Percentiles rank a stretch among this genome's conserved stretches.
Conservation (phyloP, 2,113 vertebrate genomes). For the Paracanthobrama guichenoti region DNA sequence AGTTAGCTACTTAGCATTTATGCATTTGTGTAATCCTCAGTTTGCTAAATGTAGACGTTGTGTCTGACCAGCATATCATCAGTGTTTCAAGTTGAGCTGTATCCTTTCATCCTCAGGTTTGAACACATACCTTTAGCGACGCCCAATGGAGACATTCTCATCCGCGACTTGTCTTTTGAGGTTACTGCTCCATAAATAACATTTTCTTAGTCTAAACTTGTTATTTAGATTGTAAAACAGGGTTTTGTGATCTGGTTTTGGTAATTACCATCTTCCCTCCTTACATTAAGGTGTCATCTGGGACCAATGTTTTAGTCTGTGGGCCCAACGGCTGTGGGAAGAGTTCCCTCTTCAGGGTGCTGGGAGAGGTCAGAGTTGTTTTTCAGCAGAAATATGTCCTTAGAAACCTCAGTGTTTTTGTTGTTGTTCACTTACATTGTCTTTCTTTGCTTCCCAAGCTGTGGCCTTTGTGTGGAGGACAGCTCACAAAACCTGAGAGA, state of each 20-base stretch:
- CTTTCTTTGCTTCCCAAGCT: conserved; percentile 72
- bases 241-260: not conserved
- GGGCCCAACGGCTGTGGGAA: conserved; percentile 98
- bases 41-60: not conserved
- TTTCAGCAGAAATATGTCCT: not conserved
- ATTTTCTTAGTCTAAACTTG: not conserved
- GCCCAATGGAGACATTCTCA: conserved; percentile 93
- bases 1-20: too few species aligned
- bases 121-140: conserved; percentile 92
- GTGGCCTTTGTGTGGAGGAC: conserved; percentile 94
- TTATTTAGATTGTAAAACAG: not conserved
- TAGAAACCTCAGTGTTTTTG: not conserved
- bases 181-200: conserved; percentile 63
- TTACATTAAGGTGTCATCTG: conserved; percentile 82
- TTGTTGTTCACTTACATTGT: not conserved
- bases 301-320: conserved; percentile 95
- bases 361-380: conserved; percentile 86
- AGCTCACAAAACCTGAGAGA: conserved; percentile 91
- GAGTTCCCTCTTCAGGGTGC: conserved; percentile 93
- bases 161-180: conserved; percentile 91
- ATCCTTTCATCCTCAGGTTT: conserved; percentile 79
- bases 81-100: not conserved
- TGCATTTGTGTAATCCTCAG: not conserved
- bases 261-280: conserved; percentile 54
- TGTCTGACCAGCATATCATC: not conserved